Evolutionary conservation across 2,888 invertebrate species (phyloP), one percentile per base, ranked within the genome.

Genomic region (Spodoptera littoralis): DNA sequence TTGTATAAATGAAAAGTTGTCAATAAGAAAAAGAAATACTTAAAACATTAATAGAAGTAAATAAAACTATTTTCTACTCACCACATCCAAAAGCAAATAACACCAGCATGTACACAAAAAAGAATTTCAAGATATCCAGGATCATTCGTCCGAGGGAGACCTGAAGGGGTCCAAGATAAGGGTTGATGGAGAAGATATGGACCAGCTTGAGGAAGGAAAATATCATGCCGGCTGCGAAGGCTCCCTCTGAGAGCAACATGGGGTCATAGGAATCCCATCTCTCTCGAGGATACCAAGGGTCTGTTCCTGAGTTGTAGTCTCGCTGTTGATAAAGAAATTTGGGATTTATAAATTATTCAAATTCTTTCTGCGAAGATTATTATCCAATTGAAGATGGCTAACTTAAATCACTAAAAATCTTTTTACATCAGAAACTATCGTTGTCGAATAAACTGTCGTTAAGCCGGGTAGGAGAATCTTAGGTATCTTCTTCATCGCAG

Each of bases 221-320:
- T 83, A 99, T 99, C 97, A 99, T 99, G 78, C 98, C 99, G 0
- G 99, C 99, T 0, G 99, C 99, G 88, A 99, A 99, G 47, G 99
- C 97, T 53, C 98, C 98, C 92, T 98, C 98, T 0, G 98, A 98
- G 12, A 99, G 95, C 22, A 99, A 93, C 97, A 99, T 98, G 0
- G 99, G 99, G 92, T 99, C 99, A 89, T 97, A 99, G 0, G 98
- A 97, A 88, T 98, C 97, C 99, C 99, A 99, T 70, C 97, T 95
- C 84, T 98, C 98, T 43, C 99, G 95, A 0, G 98, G 98, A 84
- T 97, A 97, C 96, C 97, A 98, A 0, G 98, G 97, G 91, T 98
- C 96, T 36, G 96, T 91, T 1, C 97, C 97, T 13, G 90, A 95
- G 88, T 95, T 95, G 76, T 96, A 95, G 89, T 97, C 98, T 46